Evolutionary conservation across 2,888 invertebrate species (phyloP).

Genomic region (Diloba caeruleocephala): DNA sequence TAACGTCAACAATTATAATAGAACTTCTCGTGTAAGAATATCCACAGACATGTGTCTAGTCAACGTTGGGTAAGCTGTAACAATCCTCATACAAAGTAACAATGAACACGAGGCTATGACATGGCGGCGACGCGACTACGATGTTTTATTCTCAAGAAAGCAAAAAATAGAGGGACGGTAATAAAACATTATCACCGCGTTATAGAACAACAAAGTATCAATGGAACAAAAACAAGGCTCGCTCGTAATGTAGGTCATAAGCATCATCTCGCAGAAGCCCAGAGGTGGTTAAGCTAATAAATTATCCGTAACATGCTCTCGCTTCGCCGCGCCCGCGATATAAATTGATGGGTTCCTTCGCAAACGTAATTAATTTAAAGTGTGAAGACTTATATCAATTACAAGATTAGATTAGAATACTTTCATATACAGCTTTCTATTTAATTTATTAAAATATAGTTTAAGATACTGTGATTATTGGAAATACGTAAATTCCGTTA

Average conservation of each 20-base stretch:
- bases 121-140: slow-evolving; percentile 36
- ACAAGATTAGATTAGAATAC: slow-evolving; percentile 42
- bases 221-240: slow-evolving; percentile 53
- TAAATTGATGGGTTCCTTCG: slow-evolving; percentile 66
- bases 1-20: slow-evolving; percentile 71
- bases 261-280: slow-evolving; percentile 61
- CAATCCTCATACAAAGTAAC: slow-evolving; percentile 52
- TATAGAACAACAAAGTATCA: slow-evolving; percentile 55
- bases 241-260: slow-evolving; percentile 61
- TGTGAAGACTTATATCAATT: slow-evolving; percentile 53
- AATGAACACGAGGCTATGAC: slow-evolving; percentile 56
- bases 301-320: slow-evolving; percentile 60
- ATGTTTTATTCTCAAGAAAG: slow-evolving; percentile 47
- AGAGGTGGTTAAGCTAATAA: slow-evolving; percentile 64
- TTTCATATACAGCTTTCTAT: slow-evolving; percentile 48
- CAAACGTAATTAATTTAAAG: slow-evolving; percentile 67
- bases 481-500: no score
- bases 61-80: slow-evolving; percentile 50
- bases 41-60: slow-evolving; percentile 29
- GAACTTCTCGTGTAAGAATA: slow-evolving; percentile 47
- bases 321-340: slow-evolving; percentile 47
- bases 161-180: slow-evolving; percentile 54
- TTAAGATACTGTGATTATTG: no score
- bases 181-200: slow-evolving; percentile 55
- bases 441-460: slow-evolving; percentile 47